These are phyloP conservation scores for Octonoba sinensis DNA, from an alignment of 2,888 invertebrate genomes.

Conservation along the genomic window DNA sequence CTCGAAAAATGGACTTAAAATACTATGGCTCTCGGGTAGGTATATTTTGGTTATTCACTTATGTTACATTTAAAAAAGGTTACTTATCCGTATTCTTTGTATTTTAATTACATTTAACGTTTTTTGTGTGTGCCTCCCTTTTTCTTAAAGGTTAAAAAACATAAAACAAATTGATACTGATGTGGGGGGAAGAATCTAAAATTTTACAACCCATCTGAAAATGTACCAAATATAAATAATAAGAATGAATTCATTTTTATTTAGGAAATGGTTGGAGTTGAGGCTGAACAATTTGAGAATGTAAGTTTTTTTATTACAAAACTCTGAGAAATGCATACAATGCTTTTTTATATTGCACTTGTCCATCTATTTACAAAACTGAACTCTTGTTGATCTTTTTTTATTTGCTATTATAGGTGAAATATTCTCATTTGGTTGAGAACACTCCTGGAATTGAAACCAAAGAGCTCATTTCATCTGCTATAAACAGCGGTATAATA, in stretches of 20 bases:
- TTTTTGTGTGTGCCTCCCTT: background rate
- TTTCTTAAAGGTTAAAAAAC: background rate
- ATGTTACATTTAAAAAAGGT: too few relatives aligned
- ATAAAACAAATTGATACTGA: too few relatives aligned
- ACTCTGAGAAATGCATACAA: background rate
- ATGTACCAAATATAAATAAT: too few relatives aligned
- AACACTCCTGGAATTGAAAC: constrained; percentile 72
- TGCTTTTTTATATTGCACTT: background rate
- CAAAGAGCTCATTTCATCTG: constrained; percentile 84
- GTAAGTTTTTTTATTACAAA: constrained; percentile 43
- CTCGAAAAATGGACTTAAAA: too few relatives aligned
- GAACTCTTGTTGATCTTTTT: background rate
- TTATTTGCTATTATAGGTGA: constrained; percentile 68
- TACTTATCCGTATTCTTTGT: too few relatives aligned
- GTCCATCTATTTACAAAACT: background rate
- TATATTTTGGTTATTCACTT: too few relatives aligned
- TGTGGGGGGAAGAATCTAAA: too few relatives aligned
- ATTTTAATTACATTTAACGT: background rate
- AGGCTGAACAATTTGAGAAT: constrained; percentile 65
- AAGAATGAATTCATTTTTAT: constrained; percentile 10
- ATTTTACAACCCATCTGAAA: too few relatives aligned
- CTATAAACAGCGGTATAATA: constrained; percentile 77
- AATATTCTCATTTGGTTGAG: constrained; percentile 81
- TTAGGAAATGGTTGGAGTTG: constrained; percentile 68
- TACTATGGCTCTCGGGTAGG: too few relatives aligned